These are phyloP conservation scores for Nettapus auritus DNA, from an alignment of 2,113 vertebrate genomes.

Conservation along the genomic window DNA sequence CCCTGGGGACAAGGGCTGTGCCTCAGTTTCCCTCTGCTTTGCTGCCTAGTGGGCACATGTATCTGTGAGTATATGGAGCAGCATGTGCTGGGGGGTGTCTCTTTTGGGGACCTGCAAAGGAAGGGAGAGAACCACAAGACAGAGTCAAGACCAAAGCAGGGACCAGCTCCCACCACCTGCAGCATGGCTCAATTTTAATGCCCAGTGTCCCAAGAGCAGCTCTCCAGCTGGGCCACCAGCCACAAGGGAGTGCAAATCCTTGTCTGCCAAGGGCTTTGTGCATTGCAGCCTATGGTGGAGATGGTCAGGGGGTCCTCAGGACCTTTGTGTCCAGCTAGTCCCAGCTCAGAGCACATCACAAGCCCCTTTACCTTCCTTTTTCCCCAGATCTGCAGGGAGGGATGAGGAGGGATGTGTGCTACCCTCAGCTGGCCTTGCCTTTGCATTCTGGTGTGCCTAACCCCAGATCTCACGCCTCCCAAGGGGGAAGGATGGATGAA, in stretches of 20 bases:
- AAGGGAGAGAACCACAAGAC: neutral
- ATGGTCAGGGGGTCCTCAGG: neutral
- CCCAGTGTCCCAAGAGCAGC: accelerated
- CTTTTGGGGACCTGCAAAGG: neutral
- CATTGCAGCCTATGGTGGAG: neutral
- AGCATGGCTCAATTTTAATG: neutral
- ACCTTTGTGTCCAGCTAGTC: neutral
- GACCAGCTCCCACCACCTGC: neutral
- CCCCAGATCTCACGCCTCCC: neutral
- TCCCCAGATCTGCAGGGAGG: neutral
- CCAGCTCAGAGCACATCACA: neutral
- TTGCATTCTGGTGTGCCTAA: neutral
- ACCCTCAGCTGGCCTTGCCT: neutral
- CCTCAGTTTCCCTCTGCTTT: neutral
- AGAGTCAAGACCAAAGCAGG: neutral
- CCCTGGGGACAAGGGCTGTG: neutral
- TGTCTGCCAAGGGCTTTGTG: neutral
- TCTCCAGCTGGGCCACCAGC: neutral
- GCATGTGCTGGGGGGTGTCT: neutral
- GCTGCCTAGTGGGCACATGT: neutral
- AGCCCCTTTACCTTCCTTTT: no score
- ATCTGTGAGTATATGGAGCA: neutral
- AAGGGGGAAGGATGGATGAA: no score
- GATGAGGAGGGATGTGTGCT: neutral
- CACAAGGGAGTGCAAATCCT: neutral